Percentiles rank a stretch among this genome's conserved stretches.
phyloP scores from a whole-genome alignment of 2,888 invertebrate genomes.

The Sphaerophoria taeniata region DNA sequence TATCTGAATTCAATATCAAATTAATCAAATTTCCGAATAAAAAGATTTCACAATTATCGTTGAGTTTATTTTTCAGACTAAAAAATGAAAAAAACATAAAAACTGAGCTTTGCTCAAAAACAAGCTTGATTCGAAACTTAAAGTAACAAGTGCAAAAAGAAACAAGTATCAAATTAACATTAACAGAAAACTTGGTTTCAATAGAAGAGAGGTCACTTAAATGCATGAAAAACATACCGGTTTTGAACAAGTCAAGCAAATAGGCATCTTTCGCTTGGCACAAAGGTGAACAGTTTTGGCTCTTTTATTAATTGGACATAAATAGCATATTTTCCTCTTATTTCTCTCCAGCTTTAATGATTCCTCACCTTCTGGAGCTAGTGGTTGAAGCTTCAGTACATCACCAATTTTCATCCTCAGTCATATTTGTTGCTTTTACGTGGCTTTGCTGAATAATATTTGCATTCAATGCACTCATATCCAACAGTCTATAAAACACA shows the following conservation, averaged over 20 bases:
- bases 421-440: conserved; percentile 13
- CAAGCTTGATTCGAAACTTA: no score
- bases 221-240: conserved; percentile 12
- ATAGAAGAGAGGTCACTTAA: background rate
- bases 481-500: conserved; percentile 6
- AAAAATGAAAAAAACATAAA: no score
- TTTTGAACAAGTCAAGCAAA: conserved; percentile 30
- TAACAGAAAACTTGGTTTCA: no score
- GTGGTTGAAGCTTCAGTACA: conserved; percentile 9
- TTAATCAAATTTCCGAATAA: no score
- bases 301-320: conserved; percentile 31
- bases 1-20: no score
- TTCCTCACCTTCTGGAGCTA: conserved; percentile 24
- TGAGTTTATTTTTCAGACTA: no score
- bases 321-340: conserved; percentile 23
- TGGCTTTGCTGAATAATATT: conserved; percentile 34
- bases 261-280: conserved; percentile 18
- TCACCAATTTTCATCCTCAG: conserved; percentile 9
- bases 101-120: no score
- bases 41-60: no score
- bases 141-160: no score
- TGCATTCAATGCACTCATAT: conserved; percentile 32
- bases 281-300: conserved; percentile 18
- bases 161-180: no score
- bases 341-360: background rate